phyloP scores from a whole-genome alignment of 1,140 invertebrate genomes.

The Hylaeus anthracinus region DNA sequence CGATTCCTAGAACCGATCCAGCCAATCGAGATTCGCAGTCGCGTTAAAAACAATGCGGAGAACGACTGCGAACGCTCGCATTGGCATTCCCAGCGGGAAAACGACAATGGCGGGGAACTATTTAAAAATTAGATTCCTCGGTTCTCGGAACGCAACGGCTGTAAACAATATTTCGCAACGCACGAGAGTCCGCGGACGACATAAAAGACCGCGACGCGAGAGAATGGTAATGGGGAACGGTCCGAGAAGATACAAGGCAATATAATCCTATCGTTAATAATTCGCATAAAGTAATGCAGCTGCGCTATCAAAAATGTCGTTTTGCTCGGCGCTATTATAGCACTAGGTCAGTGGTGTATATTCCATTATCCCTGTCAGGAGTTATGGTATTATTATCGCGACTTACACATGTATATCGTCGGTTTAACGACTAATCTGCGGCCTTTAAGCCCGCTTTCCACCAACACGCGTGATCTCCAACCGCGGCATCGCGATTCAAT shows the following conservation, averaged over 20 bases:
- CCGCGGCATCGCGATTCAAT: constrained; percentile 44
- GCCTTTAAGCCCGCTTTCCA: constrained; percentile 42
- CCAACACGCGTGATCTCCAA: constrained; percentile 6
- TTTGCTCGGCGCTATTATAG: constrained; percentile 17
- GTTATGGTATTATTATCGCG: constrained; percentile 42
- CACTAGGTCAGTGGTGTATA: constrained; percentile 41
- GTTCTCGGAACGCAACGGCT: constrained; percentile 6
- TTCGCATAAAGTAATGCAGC: constrained; percentile 12
- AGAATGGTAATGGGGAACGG: not conserved
- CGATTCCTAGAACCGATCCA: not conserved
- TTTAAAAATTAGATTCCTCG: constrained; percentile 24
- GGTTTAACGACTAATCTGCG: constrained; percentile 40
- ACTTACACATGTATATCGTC: constrained; percentile 24
- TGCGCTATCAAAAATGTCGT: constrained; percentile 23
- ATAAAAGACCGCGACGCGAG: not conserved
- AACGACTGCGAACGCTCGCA: not conserved
- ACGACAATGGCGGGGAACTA: constrained; percentile 16
- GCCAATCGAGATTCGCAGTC: not conserved
- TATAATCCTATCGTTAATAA: constrained; percentile 27
- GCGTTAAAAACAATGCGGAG: not conserved
- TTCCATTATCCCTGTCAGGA: constrained; percentile 39
- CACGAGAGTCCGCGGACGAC: not conserved
- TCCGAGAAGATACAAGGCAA: not conserved
- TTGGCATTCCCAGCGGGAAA: not conserved
- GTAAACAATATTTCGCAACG: constrained; percentile 6